A percentile compares a stretch with the other conserved stretches of the same genome.
These are phyloP conservation scores for Oscheius sp. DNA, from an alignment of 1,140 invertebrate species.

Conservation along the genomic window DNA sequence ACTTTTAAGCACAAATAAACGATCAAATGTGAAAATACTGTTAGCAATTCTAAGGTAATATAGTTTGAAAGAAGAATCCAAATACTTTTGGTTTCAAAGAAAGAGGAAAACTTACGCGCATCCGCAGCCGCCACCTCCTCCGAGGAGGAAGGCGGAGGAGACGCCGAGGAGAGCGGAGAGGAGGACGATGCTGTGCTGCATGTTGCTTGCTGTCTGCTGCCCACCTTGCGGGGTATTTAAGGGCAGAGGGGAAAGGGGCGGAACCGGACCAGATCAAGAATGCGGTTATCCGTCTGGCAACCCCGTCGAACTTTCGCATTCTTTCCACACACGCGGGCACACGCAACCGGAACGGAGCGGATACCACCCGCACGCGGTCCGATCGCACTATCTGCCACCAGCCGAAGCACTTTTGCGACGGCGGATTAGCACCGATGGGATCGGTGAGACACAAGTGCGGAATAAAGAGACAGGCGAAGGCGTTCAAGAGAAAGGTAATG, in stretches of 20 bases:
- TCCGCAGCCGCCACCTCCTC: neutral
- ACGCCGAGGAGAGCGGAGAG: neutral
- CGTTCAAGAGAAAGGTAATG: too few species aligned
- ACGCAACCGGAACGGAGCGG: neutral
- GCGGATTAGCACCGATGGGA: too few species aligned
- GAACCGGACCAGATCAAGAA: neutral
- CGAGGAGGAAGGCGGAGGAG: constrained; percentile 10
- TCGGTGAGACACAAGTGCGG: too few species aligned
- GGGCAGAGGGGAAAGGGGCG: too few species aligned
- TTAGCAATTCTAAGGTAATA: too few species aligned
- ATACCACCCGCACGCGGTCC: too few species aligned
- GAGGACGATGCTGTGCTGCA: neutral
- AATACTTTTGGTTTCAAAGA: neutral
- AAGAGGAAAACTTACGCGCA: neutral
- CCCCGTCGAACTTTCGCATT: constrained; percentile 1
- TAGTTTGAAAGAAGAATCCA: neutral
- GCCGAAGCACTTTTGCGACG: too few species aligned
- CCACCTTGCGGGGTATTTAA: too few species aligned
- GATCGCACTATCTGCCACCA: neutral
- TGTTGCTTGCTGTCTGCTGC: neutral
- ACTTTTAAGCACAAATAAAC: too few species aligned
- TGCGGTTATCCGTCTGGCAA: neutral
- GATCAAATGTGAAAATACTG: too few species aligned
- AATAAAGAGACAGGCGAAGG: too few species aligned
- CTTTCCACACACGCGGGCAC: neutral